Evolutionary conservation across 2,113 vertebrate genomes (phyloP).

Genomic region (Chelonoidis abingdonii): DNA sequence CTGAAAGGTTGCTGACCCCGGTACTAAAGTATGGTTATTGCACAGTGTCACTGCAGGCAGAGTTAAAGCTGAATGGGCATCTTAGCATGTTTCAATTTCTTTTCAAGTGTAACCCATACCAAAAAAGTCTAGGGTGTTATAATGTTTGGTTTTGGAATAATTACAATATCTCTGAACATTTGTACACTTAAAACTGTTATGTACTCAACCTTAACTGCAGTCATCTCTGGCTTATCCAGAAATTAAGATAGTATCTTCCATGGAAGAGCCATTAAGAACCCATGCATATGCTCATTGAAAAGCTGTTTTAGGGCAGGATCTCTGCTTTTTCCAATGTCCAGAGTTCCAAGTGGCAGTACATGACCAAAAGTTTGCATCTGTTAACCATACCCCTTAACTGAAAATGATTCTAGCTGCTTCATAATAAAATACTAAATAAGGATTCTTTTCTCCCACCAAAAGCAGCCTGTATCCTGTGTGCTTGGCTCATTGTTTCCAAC

Average conservation of each 20-base stretch:
- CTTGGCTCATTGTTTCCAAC: background rate
- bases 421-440: background rate
- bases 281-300: background rate
- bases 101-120: background rate
- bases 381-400: background rate
- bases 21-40: background rate
- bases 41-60: background rate
- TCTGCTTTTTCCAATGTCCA: background rate
- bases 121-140: background rate
- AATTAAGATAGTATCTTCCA: background rate
- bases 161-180: background rate
- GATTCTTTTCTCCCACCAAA: background rate
- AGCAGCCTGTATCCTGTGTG: background rate
- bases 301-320: background rate
- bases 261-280: background rate
- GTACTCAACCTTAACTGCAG: background rate
- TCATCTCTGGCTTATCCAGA: background rate
- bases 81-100: background rate
- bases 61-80: background rate
- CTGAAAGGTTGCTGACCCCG: too few species aligned
- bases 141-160: background rate
- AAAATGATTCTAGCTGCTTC: background rate
- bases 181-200: background rate
- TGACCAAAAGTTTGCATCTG: constrained; percentile 19
- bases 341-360: constrained; percentile 35